phyloP scores from a whole-genome alignment of 2,113 vertebrate species.

The Sturnus vulgaris region DNA sequence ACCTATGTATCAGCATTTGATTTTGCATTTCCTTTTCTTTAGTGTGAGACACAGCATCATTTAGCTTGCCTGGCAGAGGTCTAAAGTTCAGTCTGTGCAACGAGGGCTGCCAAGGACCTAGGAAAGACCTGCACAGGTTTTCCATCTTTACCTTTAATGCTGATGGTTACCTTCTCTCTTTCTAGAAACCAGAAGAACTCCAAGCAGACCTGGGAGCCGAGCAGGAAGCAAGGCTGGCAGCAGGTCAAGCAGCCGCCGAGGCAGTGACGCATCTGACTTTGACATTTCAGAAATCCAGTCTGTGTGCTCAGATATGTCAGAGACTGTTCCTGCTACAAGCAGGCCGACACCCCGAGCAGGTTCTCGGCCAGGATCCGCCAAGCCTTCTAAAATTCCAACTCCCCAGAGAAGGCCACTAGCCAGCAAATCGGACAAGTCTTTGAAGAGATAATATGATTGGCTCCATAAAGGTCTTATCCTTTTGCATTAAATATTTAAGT shows the following conservation, averaged over 20 bases:
- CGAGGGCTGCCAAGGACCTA: not conserved
- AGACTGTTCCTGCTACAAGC: conserved; percentile 80
- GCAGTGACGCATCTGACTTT: conserved; percentile 96
- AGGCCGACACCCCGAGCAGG: conserved; percentile 80
- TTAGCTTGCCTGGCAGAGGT: not conserved
- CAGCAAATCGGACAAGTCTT: conserved; percentile 88
- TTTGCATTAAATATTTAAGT: conserved; percentile 88
- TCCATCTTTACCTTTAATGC: not conserved
- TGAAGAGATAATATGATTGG: conserved; percentile 90
- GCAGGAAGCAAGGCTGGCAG: conserved; percentile 95
- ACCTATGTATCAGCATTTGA: not conserved
- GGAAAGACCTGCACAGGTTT: not conserved
- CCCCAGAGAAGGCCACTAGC: conserved; percentile 86
- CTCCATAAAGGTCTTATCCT: conserved; percentile 64
- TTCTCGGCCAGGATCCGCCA: conserved; percentile 82
- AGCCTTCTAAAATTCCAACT: conserved; percentile 95
- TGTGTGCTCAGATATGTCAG: conserved; percentile 89
- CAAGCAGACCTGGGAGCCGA: conserved; percentile 84
- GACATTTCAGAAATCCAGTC: conserved; percentile 99
- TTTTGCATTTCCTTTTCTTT: not conserved
- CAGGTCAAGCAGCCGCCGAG: conserved; percentile 91
- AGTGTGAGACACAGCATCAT: not conserved
- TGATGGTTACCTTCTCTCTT: not conserved
- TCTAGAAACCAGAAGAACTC: conserved; percentile 80
- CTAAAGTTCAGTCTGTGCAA: not conserved